phyloP scores from a whole-genome alignment of 2,888 invertebrate genomes.

The Drosophila leonis region DNA sequence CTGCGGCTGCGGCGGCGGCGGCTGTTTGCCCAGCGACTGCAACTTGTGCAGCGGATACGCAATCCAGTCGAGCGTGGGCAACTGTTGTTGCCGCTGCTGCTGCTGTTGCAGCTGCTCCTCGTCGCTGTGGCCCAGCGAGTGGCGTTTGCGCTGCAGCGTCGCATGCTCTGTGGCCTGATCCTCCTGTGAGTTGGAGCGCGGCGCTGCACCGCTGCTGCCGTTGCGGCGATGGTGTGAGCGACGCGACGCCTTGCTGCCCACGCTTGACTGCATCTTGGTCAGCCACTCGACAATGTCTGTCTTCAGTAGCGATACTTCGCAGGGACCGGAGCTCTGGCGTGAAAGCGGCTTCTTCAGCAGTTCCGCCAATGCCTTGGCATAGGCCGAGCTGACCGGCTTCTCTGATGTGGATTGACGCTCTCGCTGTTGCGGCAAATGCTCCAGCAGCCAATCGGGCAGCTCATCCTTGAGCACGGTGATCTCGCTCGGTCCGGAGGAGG shows the following conservation, averaged over 20 bases:
- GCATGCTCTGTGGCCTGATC: constrained; percentile 76
- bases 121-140: constrained; percentile 84
- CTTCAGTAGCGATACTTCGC: constrained; percentile 84
- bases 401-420: constrained; percentile 77
- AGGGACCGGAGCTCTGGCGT: constrained; percentile 85
- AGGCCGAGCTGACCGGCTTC: constrained; percentile 77
- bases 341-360: constrained; percentile 84
- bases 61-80: constrained; percentile 83
- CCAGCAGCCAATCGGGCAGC: constrained; percentile 84
- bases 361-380: constrained; percentile 84
- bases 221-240: constrained; percentile 84
- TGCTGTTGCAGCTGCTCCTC: constrained; percentile 71
- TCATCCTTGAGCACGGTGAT: constrained; percentile 85
- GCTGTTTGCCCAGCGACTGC: constrained; percentile 82
- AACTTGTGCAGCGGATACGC: constrained; percentile 84
- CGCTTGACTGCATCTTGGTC: constrained; percentile 82
- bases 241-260: constrained; percentile 42
- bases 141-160: constrained; percentile 83
- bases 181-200: constrained; percentile 84
- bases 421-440: constrained; percentile 83
- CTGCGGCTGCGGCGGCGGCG: constrained; percentile 33
- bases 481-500: constrained; percentile 85
- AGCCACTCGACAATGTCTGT: constrained; percentile 85
- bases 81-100: constrained; percentile 24
- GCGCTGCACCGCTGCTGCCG: constrained; percentile 84